phyloP scores from a whole-genome alignment of 1,140 invertebrate genomes.

The Amphibalanus amphitrite region DNA sequence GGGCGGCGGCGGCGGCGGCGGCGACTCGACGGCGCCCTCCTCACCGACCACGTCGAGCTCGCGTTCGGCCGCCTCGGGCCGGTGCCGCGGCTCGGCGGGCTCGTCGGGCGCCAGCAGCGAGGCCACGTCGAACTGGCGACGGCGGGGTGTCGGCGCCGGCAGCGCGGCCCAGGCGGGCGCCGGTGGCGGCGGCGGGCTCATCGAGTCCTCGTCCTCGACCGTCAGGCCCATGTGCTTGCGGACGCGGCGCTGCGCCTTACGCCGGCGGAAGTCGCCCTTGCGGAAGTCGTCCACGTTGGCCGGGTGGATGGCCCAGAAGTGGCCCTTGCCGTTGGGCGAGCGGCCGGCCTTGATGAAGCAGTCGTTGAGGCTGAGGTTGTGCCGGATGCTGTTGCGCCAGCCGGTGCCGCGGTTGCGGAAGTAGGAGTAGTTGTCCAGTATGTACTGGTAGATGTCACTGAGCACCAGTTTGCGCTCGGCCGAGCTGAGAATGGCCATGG shows the following conservation, averaged over 20 bases:
- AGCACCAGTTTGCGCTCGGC: constrained; percentile 89
- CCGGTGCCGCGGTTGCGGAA: constrained; percentile 85
- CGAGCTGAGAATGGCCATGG: constrained; percentile 89
- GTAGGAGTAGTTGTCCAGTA: constrained; percentile 92
- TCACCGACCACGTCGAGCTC: constrained; percentile 21
- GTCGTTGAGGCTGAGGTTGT: constrained; percentile 94
- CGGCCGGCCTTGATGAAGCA: constrained; percentile 95
- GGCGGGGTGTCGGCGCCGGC: constrained; percentile 28
- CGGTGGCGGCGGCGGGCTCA: constrained; percentile 57
- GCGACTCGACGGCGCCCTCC: constrained; percentile 14
- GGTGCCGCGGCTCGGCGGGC: constrained; percentile 24
- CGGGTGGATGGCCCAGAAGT: constrained; percentile 97
- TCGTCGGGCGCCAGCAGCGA: constrained; percentile 60
- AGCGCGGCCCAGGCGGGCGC: constrained; percentile 18
- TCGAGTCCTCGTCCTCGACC: constrained; percentile 83
- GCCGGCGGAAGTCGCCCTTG: constrained; percentile 74
- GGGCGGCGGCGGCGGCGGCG: constrained; percentile 5
- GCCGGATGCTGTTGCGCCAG: constrained; percentile 93
- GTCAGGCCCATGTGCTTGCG: constrained; percentile 91
- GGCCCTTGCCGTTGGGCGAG: constrained; percentile 91
- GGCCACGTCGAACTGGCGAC: constrained; percentile 84
- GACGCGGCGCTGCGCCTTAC: constrained; percentile 90
- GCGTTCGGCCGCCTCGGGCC: constrained; percentile 18
- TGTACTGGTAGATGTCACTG: constrained; percentile 96
- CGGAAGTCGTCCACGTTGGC: constrained; percentile 94